Evolutionary conservation across 92 coral and sea anemone genomes (phyloP).

Genomic region (Virgularia gustaviana): DNA sequence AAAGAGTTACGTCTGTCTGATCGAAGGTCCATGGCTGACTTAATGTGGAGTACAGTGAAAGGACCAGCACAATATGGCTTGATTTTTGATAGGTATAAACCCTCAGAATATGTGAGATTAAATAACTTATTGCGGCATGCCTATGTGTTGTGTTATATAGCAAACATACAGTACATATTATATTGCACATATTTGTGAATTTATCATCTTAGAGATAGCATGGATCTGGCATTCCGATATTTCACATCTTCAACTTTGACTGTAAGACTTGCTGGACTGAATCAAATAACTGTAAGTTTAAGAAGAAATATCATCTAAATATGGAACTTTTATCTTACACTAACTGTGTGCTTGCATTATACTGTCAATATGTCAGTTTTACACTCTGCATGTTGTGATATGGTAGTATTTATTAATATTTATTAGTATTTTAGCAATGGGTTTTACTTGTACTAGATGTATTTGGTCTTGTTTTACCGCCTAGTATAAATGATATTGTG

Average conservation of each 20-base stretch:
- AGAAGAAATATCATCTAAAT: too few relatives aligned
- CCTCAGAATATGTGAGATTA: background rate
- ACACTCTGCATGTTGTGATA: too few relatives aligned
- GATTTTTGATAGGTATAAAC: conserved; percentile 76
- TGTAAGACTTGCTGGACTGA: conserved; percentile 90
- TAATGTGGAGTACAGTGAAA: conserved; percentile 99
- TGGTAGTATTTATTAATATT: too few relatives aligned
- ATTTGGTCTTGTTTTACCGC: background rate
- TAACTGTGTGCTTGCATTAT: too few relatives aligned
- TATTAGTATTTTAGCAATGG: background rate
- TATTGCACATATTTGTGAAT: too few relatives aligned
- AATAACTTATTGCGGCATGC: too few relatives aligned
- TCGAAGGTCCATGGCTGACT: conserved; percentile 89
- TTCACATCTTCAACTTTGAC: conserved; percentile 95
- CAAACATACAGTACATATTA: too few relatives aligned
- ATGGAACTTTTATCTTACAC: too few relatives aligned
- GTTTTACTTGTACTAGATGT: background rate
- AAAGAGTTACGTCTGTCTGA: conserved; percentile 89
- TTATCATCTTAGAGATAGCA: conserved; percentile 82
- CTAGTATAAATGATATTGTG: background rate
- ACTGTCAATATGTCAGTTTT: too few relatives aligned
- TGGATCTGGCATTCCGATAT: conserved; percentile 93
- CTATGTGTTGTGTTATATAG: too few relatives aligned
- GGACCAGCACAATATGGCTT: conserved; percentile 94
- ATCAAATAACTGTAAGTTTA: conserved; percentile 89